Base-by-base conservation (phyloP, 2,888 invertebrate genomes). In the Branchinecta sandiegonensis region DNA sequence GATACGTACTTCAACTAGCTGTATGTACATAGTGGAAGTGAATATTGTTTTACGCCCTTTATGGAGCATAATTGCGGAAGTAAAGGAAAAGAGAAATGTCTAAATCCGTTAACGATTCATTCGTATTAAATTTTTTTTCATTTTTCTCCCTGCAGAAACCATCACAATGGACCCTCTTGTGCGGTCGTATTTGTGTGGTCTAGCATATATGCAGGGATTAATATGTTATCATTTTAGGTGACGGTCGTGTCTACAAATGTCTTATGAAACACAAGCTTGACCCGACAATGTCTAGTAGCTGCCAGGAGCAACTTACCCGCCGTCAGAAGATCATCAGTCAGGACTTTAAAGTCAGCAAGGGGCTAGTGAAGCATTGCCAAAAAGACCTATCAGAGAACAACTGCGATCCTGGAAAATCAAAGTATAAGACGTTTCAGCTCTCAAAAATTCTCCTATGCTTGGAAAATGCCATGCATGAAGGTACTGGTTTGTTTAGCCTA, bases 371-470 rank as follows among this genome's bases (percentile, higher is more conserved):
- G 75, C 87, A 92, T 4, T 97, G 97, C 76, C 87, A 86, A 75
- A 88, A 90, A 71, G 95, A 95, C 74, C 94, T 97, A 48, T 85
- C 87, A 73, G 84, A 83, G 71, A 86, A 91, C 76, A 88, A 87
- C 70, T 99, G 97, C 76, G 82, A 91, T 3, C 86, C 76, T 12
- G 69, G 71, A 46, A 71, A 69, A 65, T 72, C 70, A 23, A 88
- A 87, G 71, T 89, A 90, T 75, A 88, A 87, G 76, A 88, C 89
- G 74, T 87, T 92, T 11, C 83, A 89, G 71, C 82, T 95, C 46
- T 90, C 94, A 47, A 90, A 91, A 78, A 90, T 97, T 73, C 81
- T 99, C 66, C 81, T 96, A 6, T 99, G 99, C 77, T 81, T 99
- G 71, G 97, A 99, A 78, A 79, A 79, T 11, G 87, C 85, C 67